A percentile compares a stretch with the other conserved stretches of the same genome.
These are phyloP conservation scores for Anas bahamensis DNA, from an alignment of 2,797 vertebrate species.

Conservation along the genomic window DNA sequence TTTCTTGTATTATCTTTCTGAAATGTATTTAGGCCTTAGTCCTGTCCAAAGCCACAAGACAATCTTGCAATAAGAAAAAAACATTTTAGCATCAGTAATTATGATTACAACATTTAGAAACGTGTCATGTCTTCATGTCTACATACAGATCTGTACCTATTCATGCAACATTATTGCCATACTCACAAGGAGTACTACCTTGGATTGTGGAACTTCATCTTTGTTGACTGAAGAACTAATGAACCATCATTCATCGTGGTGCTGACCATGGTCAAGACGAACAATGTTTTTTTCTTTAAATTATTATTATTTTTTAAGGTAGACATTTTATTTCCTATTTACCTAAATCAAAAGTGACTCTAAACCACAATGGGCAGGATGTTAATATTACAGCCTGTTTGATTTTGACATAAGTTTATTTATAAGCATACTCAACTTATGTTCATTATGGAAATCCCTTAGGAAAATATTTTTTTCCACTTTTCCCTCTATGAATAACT, in stretches of 20 bases:
- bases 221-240: neutral
- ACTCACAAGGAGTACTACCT: no score
- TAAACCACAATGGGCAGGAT: neutral
- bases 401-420: neutral
- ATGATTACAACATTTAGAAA: neutral
- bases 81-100: neutral
- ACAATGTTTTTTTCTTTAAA: no score
- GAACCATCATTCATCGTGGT: neutral
- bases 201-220: neutral
- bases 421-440: neutral
- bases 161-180: neutral
- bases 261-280: neutral
- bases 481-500: neutral
- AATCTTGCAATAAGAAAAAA: neutral
- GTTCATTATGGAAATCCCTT: neutral
- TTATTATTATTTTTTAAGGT: no score
- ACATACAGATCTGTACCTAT: no score
- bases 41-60: neutral
- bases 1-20: neutral
- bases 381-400: neutral
- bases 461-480: neutral
- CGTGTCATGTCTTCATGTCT: neutral
- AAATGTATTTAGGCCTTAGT: no score
- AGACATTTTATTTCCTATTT: neutral
- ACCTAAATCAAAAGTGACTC: neutral